Evolutionary conservation across 2,113 vertebrate genomes (phyloP).

Genomic region (Sylvietta virens): DNA sequence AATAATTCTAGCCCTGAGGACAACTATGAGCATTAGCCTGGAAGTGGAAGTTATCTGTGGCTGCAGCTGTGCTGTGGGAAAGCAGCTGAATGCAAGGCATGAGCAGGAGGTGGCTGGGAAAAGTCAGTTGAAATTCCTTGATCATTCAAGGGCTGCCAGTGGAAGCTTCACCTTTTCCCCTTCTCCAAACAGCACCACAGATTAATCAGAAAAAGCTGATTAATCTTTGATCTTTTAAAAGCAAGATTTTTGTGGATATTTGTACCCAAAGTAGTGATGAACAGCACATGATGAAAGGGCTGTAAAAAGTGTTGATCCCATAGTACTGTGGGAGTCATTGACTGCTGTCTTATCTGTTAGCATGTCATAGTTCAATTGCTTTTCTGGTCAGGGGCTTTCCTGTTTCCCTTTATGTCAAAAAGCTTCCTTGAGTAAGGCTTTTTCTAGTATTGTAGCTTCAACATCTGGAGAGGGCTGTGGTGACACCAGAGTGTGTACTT

Average conservation of each 20-base stretch:
- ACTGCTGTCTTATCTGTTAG: not conserved
- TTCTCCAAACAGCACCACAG: not conserved
- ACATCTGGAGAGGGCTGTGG: not conserved
- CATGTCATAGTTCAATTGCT: not conserved
- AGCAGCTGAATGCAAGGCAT: fast-evolving
- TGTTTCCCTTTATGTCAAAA: not conserved
- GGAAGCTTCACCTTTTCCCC: not conserved
- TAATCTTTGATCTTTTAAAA: not conserved
- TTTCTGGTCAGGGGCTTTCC: not conserved
- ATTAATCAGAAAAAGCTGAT: not conserved
- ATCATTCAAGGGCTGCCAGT: not conserved
- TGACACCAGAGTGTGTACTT: not conserved
- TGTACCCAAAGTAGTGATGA: not conserved
- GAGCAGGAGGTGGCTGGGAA: not conserved
- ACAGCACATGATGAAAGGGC: not conserved
- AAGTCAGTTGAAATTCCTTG: not conserved
- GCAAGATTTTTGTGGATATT: not conserved
- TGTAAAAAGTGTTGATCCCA: not conserved
- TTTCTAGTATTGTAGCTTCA: not conserved
- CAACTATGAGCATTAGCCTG: not conserved
- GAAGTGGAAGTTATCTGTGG: not conserved
- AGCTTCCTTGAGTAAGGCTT: not conserved
- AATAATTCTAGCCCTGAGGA: not conserved
- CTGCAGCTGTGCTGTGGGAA: not conserved
- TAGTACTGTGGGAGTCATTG: not conserved